Evolutionary conservation across 1,140 invertebrate genomes (phyloP), one percentile per base, ranked within the genome.

Genomic region (Drosophila sp.): DNA sequence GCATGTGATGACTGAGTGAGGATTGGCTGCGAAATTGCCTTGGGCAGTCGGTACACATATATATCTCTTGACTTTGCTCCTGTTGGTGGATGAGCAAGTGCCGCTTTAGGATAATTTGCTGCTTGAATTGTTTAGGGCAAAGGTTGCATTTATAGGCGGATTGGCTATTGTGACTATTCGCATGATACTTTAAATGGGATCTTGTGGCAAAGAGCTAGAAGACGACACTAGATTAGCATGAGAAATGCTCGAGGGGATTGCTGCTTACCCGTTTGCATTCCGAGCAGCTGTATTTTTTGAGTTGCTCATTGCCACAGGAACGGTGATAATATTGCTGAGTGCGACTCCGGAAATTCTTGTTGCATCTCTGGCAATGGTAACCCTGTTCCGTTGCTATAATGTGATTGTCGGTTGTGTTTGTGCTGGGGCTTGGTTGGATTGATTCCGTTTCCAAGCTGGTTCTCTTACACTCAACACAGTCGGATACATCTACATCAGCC

Each of bases 291-390:
- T 78, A 91, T 38, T 79, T 79, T 56, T 90, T 90, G 11, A 75
- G 70, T 25, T 50, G 50, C 11, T 83, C 72, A 38, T 90, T 80
- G 33, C 81, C 87, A 40, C 93, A 94, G 41, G 92, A 92, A 1
- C 92, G 92, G 80, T 94, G 93, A 60, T 94, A 94, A 32, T 92
- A 93, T 44, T 94, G 93, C 67, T 94, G 93, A 3, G 93, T 93
- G 0, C 93, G 87, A 64, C 93, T 92, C 50, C 92, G 91, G 47
- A 94, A 94, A 33, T 90, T 93, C 74, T 93, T 94, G 2, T 93
- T 92, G 68, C 94, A 94, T 1, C 93, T 76, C 5, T 92, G 93
- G 64, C 94, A 94, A 25, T 91, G 76, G 65, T 93, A 94, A 8
- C 84, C 76, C 1, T 70, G 30, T 5, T 47, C 41, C 0, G 74